These are phyloP conservation scores for Monodelphis domestica DNA, from an alignment of 2,797 vertebrate genomes.

Conservation along the genomic window DNA sequence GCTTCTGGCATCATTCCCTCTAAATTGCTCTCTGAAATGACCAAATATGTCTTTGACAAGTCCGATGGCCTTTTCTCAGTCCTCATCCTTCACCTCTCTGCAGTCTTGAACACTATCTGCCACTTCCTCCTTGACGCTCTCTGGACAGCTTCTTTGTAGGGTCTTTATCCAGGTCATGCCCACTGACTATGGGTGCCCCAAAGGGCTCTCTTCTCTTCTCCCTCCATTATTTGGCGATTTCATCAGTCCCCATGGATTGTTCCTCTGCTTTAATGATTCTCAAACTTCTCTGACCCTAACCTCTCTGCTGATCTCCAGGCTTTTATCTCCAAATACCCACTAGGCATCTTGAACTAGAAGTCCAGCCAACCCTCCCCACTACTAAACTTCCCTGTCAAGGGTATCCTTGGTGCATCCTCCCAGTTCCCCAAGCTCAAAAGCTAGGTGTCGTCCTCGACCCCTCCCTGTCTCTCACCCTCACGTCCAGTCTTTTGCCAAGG, in stretches of 20 bases:
- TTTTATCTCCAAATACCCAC: too few relatives aligned
- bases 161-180: too few relatives aligned
- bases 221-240: too few relatives aligned
- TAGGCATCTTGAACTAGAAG: not conserved
- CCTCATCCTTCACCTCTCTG: not conserved
- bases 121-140: not conserved
- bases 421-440: not conserved
- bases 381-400: not conserved
- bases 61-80: not conserved
- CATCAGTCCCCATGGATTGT: too few relatives aligned
- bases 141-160: too few relatives aligned
- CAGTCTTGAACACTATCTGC: not conserved
- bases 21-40: not conserved
- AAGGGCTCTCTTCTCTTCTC: too few relatives aligned
- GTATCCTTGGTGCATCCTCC: not conserved
- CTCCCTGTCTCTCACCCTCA: not conserved
- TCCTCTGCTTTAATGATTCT: too few relatives aligned
- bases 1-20: not conserved
- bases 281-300: too few relatives aligned
- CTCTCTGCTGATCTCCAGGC: too few relatives aligned
- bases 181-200: not conserved
- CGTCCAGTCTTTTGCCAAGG: too few relatives aligned
- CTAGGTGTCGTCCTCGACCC: not conserved
- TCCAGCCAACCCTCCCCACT: too few relatives aligned
- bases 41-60: not conserved